These are phyloP conservation scores for Hystrix cristata DNA, from an alignment of 2,113 vertebrate species.

Conservation along the genomic window DNA sequence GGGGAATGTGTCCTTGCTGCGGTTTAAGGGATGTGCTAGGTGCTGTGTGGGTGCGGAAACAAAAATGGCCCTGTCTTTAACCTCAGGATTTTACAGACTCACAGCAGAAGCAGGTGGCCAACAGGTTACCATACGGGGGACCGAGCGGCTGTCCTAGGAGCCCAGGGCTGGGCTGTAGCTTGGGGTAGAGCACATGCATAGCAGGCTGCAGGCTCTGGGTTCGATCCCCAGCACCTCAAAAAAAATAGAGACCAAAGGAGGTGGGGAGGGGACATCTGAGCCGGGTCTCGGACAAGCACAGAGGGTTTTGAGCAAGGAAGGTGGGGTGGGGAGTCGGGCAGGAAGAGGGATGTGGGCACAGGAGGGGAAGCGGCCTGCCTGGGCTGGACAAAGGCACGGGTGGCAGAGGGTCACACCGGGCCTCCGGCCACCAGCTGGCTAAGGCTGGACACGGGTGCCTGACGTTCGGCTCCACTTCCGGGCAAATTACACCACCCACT, in stretches of 20 bases:
- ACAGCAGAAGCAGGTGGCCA: background rate
- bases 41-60: background rate
- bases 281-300: background rate
- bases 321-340: background rate
- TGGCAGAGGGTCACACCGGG: background rate
- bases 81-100: background rate
- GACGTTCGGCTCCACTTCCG: conserved; percentile 52
- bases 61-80: background rate
- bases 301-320: background rate
- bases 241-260: background rate
- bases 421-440: background rate
- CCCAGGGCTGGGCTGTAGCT: background rate
- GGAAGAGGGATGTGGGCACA: background rate
- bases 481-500: conserved; percentile 45
- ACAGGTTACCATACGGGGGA: background rate
- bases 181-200: background rate
- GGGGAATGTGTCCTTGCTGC: background rate
- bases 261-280: background rate
- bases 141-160: background rate
- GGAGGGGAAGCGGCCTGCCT: background rate
- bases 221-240: background rate
- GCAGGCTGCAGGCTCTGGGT: background rate
- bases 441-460: background rate
- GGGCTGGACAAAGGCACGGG: background rate
- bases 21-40: background rate